phyloP scores from a whole-genome alignment of 2,888 invertebrate genomes.

The Tipula vernalis region DNA sequence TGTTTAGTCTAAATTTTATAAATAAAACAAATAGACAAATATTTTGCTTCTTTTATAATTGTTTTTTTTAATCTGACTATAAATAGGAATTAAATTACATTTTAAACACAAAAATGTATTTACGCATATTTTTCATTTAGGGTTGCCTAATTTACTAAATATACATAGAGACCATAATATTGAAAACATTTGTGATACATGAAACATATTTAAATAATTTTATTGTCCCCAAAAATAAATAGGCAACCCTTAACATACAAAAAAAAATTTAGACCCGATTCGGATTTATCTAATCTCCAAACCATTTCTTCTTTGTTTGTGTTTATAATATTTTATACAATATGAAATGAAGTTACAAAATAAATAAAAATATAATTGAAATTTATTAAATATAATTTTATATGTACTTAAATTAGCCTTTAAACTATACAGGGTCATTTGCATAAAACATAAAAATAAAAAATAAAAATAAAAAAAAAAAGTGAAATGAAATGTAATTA shows the following conservation, averaged over 20 bases:
- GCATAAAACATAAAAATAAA: background rate
- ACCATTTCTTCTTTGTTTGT: background rate
- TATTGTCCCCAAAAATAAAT: background rate
- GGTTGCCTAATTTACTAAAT: background rate
- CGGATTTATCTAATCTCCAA: background rate
- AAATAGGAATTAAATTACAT: background rate
- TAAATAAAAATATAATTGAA: background rate
- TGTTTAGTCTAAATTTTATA: background rate
- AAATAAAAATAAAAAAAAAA: background rate
- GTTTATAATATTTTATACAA: background rate
- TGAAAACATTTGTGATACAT: background rate
- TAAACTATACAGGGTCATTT: constrained; percentile 16
- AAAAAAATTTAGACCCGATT: background rate
- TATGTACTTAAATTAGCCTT: constrained; percentile 14
- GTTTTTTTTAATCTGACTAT: too few species aligned
- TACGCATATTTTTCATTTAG: too few species aligned
- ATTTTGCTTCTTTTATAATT: background rate
- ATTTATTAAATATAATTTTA: background rate
- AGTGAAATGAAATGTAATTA: background rate
- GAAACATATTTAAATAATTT: background rate
- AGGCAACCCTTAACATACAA: background rate
- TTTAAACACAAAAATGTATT: background rate
- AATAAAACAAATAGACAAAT: background rate
- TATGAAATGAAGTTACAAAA: background rate
- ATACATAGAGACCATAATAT: background rate